Base-by-base conservation (phyloP, 2,888 invertebrate genomes). In the Syrphus vitripennis region DNA sequence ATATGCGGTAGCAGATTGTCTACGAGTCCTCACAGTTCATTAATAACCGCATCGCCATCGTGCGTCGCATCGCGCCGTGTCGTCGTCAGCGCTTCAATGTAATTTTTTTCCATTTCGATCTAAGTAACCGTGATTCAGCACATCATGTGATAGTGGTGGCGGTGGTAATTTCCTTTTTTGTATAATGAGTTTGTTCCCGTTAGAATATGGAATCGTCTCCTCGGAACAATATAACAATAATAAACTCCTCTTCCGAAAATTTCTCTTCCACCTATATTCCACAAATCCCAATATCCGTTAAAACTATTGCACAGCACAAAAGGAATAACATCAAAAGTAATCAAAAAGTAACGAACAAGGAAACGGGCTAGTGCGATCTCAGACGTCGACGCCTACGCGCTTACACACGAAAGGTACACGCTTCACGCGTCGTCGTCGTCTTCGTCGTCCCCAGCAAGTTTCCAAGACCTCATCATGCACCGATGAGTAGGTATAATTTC, bases 131-230 rank as follows among this genome's bases (percentile, higher is more conserved):
- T 86, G 81, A 86, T 81, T 86, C 81, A 86, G 81, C 81, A 76
- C 69, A 84, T 71, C 76, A 77, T 59, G 24, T 55, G 3, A n/a
- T 24, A 9, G 10, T 42, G 45, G n/a, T 50, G 29, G 50, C 34
- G 2, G 16, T 19, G 5, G 61, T 82, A 72, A 77, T 82, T 86
- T 86, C 78, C 86, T 86, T 86, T 82, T 86, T 74, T 21, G 77
- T 77, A n/a, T n/a, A 86, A 86, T 86, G 81, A 81, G 81, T 45
- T 84, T 69, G 82, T 74, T 86, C 45, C 86, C 86, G 86, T 82
- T 82, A 86, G 72, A 65, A 70, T 67, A 50, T 50, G 57, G 63
- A 42, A 14, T 42, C 61, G 2, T 34, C 69, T 24, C 31, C 16
- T 37, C 14, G 24, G 34, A 37, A 34, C 50, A 69, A 53, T 19